phyloP scores from a whole-genome alignment of 2,888 invertebrate species.

The Morinoia aosen region DNA sequence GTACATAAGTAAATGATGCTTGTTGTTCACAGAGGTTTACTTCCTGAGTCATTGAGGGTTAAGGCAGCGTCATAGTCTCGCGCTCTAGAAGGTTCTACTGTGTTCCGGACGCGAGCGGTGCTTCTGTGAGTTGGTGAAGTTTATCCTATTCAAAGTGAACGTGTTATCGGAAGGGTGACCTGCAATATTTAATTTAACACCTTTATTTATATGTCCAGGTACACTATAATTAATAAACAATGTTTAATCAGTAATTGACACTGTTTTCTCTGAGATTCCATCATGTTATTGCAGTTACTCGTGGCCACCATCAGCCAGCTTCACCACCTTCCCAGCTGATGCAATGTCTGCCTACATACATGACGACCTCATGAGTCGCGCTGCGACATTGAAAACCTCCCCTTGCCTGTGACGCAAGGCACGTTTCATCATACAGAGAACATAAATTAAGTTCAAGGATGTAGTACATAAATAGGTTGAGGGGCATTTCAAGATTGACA shows the following conservation, averaged over 20 bases:
- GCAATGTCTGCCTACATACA: background rate
- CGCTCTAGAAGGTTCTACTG: background rate
- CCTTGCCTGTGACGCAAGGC: background rate
- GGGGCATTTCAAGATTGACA: too few relatives aligned
- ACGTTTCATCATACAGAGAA: background rate
- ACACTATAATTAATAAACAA: background rate
- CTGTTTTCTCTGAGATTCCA: background rate
- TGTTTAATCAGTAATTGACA: background rate
- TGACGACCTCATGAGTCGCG: background rate
- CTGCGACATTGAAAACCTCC: background rate
- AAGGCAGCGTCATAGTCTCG: background rate
- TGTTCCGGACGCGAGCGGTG: background rate
- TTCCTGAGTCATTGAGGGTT: background rate
- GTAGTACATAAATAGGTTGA: background rate
- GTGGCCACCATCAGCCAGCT: background rate
- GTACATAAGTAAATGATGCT: too few relatives aligned
- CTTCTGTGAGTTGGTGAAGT: background rate
- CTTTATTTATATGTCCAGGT: background rate
- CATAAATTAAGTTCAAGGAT: background rate
- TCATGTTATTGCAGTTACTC: background rate
- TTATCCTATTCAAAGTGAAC: background rate
- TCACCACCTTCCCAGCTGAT: background rate
- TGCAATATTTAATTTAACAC: background rate
- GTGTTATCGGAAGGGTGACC: background rate
- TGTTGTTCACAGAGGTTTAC: background rate